phyloP scores from a whole-genome alignment of 2,113 vertebrate genomes.

The Limanda limanda region DNA sequence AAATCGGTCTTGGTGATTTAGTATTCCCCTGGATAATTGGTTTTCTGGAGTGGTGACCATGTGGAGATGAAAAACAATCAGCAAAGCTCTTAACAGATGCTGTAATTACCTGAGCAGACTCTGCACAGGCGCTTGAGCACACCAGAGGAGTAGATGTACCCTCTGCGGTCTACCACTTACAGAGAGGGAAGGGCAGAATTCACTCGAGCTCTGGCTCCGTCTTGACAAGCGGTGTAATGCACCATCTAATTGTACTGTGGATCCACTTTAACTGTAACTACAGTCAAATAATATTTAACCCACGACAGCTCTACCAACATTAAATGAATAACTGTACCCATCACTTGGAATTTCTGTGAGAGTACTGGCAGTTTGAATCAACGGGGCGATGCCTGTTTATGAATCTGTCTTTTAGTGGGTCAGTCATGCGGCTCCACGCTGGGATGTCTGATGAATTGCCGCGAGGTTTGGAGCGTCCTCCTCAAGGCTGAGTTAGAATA shows the following conservation, averaged over 20 bases:
- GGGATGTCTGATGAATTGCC: not conserved
- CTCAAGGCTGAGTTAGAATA: not conserved
- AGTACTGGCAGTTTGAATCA: no score
- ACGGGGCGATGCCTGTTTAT: not conserved
- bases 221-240: slow-evolving; percentile 47
- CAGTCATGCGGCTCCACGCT: not conserved
- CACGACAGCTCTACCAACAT: not conserved
- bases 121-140: slow-evolving; percentile 59
- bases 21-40: slow-evolving; percentile 81
- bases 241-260: slow-evolving; percentile 24
- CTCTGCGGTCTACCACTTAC: slow-evolving; percentile 56
- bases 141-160: slow-evolving; percentile 50
- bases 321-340: not conserved
- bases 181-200: slow-evolving; percentile 51
- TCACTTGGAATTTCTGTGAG: not conserved
- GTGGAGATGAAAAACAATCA: slow-evolving; percentile 87
- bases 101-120: slow-evolving; percentile 84
- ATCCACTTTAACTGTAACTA: not conserved
- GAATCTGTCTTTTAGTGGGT: not conserved
- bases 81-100: slow-evolving; percentile 85
- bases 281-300: not conserved
- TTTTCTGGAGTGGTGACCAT: slow-evolving; percentile 86
- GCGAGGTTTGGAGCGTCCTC: not conserved
- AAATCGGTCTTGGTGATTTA: slow-evolving; percentile 75
- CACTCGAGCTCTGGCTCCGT: slow-evolving; percentile 35